A percentile compares a stretch with the other conserved stretches of the same genome.
These are phyloP conservation scores for Pterostichus niger DNA, from an alignment of 2,888 invertebrate genomes.

Conservation along the genomic window DNA sequence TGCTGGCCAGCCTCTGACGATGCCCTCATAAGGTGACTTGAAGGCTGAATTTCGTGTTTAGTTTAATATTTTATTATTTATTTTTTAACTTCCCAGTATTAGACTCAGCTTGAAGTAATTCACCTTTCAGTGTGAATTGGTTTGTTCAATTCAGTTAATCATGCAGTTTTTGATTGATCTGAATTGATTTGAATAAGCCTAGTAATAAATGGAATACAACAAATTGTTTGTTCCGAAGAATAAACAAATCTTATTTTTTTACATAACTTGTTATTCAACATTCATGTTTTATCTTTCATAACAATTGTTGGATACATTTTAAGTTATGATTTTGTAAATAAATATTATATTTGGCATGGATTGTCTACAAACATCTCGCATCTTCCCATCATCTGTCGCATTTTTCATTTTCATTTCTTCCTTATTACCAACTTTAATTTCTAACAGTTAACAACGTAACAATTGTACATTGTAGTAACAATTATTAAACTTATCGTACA, in stretches of 20 bases:
- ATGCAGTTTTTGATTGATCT: neutral
- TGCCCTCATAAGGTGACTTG: too few relatives aligned
- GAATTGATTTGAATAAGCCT: neutral
- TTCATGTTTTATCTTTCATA: too few relatives aligned
- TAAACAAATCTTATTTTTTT: too few relatives aligned
- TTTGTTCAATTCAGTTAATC: neutral
- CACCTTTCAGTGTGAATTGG: too few relatives aligned
- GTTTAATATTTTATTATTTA: too few relatives aligned
- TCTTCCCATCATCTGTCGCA: slow-evolving; percentile 40
- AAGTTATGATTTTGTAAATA: slow-evolving; percentile 4
- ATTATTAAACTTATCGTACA: neutral
- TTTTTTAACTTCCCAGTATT: too few relatives aligned
- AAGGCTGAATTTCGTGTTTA: too few relatives aligned
- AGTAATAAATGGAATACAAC: neutral
- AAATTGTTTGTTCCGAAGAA: too few relatives aligned
- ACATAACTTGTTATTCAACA: too few relatives aligned
- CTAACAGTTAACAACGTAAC: neutral
- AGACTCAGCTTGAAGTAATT: too few relatives aligned
- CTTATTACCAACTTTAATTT: slow-evolving; percentile 43
- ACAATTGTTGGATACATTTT: too few relatives aligned
- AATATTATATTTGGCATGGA: slow-evolving; percentile 26
- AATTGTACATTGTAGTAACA: slow-evolving; percentile 46
- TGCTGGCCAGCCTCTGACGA: too few relatives aligned
- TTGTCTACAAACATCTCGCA: neutral
- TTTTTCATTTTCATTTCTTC: slow-evolving; percentile 43